Conservation (phyloP, 2,797 vertebrate species). For the Lepilemur ruficaudatus region DNA sequence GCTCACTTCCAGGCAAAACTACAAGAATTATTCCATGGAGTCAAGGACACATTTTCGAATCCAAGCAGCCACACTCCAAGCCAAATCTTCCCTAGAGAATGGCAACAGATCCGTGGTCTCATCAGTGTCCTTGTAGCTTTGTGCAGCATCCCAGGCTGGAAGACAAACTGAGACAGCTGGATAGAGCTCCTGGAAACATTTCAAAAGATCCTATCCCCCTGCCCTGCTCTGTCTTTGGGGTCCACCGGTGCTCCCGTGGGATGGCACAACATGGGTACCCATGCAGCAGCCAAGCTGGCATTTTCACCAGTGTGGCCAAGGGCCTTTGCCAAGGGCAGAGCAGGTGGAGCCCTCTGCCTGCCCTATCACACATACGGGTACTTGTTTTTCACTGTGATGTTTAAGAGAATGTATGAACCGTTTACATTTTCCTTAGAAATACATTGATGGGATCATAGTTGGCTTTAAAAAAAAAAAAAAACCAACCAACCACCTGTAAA, state of each 20-base stretch:
- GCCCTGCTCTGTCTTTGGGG: conserved; percentile 32
- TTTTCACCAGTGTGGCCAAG: conserved; percentile 52
- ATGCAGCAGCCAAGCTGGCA: conserved; percentile 9
- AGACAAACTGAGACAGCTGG: conserved; percentile 15
- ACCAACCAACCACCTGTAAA: conserved; percentile 13
- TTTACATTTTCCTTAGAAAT: conserved; percentile 76
- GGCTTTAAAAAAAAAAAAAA: conserved; percentile 18
- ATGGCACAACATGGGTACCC: background rate
- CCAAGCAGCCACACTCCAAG: conserved; percentile 96
- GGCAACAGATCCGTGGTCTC: conserved; percentile 50
- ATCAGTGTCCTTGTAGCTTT: conserved; percentile 67
- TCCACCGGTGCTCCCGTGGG: conserved; percentile 31
- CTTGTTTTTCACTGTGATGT: conserved; percentile 77
- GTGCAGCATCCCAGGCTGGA: background rate
- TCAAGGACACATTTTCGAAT: conserved; percentile 99
- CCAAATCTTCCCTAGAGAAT: conserved; percentile 83
- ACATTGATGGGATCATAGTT: conserved; percentile 59
- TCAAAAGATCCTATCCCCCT: conserved; percentile 14
- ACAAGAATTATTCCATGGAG: conserved; percentile 99
- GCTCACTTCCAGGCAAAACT: conserved; percentile 92
- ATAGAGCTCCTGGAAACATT: conserved; percentile 67
- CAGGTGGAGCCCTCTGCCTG: conserved; percentile 37
- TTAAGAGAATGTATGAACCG: conserved; percentile 71
- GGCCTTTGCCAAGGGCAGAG: conserved; percentile 54
- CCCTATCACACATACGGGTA: conserved; percentile 68